Evolutionary conservation across 1,140 invertebrate species (phyloP).

Genomic region (Camponotus vicinus): DNA sequence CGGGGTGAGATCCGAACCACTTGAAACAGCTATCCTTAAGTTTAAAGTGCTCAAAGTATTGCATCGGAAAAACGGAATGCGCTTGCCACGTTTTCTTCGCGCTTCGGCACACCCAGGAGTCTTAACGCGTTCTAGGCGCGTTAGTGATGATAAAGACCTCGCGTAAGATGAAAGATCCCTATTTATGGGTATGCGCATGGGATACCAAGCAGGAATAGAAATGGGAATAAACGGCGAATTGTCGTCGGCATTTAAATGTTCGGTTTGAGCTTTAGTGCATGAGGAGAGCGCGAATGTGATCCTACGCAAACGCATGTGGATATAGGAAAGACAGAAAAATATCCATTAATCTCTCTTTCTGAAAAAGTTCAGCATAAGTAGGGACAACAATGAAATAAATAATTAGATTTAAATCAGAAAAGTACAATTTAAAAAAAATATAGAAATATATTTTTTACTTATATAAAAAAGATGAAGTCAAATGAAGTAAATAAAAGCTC

Average conservation of each 20-base stretch:
- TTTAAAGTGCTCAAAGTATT: conserved; percentile 14
- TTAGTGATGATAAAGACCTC: background rate
- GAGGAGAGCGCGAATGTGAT: conserved; percentile 77
- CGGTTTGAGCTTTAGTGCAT: conserved; percentile 75
- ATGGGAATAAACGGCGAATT: conserved; percentile 73
- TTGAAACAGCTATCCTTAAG: background rate
- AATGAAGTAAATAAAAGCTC: background rate
- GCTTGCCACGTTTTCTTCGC: conserved; percentile 23
- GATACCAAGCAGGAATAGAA: conserved; percentile 59
- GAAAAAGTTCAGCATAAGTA: background rate
- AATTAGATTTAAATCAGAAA: background rate
- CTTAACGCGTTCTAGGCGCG: conserved; percentile 30
- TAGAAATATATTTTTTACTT: background rate
- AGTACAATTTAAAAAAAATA: background rate
- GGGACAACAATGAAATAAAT: background rate
- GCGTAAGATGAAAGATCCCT: conserved; percentile 1
- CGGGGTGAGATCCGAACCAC: background rate
- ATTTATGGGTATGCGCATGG: background rate
- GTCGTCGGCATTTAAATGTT: conserved; percentile 78
- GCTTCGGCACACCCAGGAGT: background rate
- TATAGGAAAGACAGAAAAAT: conserved; percentile 75
- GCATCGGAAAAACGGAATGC: conserved; percentile 32
- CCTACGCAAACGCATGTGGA: conserved; percentile 78
- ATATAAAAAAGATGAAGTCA: background rate
- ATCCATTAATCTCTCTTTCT: conserved; percentile 56